Percentiles rank a stretch among this genome's conserved stretches.
Conservation (phyloP, 35 echinoderm and acorn worm species). For the Heliocidaris tuberculata region DNA sequence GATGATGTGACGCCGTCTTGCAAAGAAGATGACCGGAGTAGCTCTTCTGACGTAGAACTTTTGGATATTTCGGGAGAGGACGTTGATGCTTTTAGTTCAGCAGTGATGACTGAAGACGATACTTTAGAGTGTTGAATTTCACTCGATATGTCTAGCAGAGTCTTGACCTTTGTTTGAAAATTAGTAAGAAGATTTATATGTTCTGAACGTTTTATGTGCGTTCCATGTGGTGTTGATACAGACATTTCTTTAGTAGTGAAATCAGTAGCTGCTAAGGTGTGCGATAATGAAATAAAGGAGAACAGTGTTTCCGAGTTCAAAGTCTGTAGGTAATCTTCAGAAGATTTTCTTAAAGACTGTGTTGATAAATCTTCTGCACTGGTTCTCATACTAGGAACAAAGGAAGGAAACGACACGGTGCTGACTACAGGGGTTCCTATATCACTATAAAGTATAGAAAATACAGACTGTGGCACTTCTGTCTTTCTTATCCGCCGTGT, state of each 20-base stretch:
- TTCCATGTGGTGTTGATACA: not conserved
- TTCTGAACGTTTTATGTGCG: not conserved
- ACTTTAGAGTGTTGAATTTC: not conserved
- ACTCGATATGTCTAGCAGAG: not conserved
- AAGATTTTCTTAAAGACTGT: not conserved
- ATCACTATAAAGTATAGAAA: too few species aligned
- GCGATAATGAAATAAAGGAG: not conserved
- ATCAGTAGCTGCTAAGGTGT: not conserved
- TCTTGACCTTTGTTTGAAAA: not conserved
- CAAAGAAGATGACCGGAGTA: not conserved
- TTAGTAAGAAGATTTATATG: not conserved
- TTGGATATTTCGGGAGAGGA: not conserved
- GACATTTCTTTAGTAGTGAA: not conserved
- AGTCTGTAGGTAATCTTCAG: not conserved
- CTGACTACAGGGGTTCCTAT: too few species aligned
- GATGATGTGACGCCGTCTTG: not conserved
- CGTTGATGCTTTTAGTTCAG: not conserved
- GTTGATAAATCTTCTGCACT: too few species aligned
- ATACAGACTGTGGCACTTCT: too few species aligned
- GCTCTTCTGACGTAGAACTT: not conserved
- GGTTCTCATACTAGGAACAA: too few species aligned
- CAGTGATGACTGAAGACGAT: not conserved
- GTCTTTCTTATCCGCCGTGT: too few species aligned
- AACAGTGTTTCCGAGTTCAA: not conserved
- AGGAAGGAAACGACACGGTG: too few species aligned